These are phyloP conservation scores for Frankliniella intonsa DNA, from an alignment of 2,888 invertebrate species.

Conservation along the genomic window DNA sequence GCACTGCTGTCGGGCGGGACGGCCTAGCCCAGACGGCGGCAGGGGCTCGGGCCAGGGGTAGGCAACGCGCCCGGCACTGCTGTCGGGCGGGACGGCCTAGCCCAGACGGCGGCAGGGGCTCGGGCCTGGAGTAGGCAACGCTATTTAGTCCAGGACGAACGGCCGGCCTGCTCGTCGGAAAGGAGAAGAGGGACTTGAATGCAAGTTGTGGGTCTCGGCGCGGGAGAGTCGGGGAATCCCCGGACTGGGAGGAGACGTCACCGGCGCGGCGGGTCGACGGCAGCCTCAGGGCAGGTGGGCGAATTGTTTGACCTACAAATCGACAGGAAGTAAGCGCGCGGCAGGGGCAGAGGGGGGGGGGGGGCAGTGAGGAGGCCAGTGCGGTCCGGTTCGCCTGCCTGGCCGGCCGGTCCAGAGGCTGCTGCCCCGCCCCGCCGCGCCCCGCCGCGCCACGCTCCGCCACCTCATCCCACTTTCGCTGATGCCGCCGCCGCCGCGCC, in stretches of 20 bases:
- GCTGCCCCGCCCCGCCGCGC: too few species aligned
- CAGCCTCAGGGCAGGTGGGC: not conserved
- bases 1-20: not conserved
- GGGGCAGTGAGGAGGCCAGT: not conserved
- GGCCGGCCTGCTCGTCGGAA: not conserved
- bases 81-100: not conserved
- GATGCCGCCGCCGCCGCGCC: not conserved
- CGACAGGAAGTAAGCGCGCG: too few species aligned
- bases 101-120: not conserved
- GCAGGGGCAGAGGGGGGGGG: not conserved
- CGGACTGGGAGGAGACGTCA: not conserved
- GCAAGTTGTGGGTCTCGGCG: not conserved
- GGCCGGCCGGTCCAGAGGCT: not conserved
- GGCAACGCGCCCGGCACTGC: not conserved
- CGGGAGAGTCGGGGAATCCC: not conserved
- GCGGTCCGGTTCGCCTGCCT: too few species aligned
- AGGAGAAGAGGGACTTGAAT: not conserved
- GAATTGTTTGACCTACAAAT: too few species aligned
- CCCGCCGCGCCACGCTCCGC: not conserved
- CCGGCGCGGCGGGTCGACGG: not conserved
- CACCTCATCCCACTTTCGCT: not conserved
- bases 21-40: not conserved
- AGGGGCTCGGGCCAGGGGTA: not conserved
- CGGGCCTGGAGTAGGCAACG: too few species aligned
- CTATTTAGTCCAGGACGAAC: not conserved